Evolutionary conservation across 2,797 vertebrate genomes (phyloP).

Genomic region (Poecile montanus): DNA sequence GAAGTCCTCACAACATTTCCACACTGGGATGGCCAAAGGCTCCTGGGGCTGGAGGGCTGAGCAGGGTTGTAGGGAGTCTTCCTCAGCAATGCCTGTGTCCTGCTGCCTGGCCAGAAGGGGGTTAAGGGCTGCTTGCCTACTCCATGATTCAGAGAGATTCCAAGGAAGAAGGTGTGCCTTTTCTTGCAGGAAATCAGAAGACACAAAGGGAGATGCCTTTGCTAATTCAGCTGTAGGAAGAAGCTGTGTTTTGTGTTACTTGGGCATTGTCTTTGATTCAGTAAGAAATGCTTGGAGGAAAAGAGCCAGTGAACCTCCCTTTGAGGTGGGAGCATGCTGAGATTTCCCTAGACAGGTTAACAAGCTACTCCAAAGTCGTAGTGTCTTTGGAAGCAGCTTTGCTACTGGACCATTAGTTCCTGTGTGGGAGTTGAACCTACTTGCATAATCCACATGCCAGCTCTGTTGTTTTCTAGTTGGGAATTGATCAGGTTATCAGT

Average conservation of each 20-base stretch:
- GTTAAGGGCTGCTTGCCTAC: not conserved
- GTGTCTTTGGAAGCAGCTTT: not conserved
- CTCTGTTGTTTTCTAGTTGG: not conserved
- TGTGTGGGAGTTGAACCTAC: not conserved
- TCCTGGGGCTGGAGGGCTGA: not conserved
- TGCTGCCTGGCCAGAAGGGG: not conserved
- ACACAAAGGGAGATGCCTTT: not conserved
- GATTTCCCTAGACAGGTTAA: not conserved
- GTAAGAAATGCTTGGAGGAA: not conserved
- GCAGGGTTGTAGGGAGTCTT: not conserved
- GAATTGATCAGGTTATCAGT: not conserved
- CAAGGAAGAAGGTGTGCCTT: constrained; percentile 13
- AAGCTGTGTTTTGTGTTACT: not conserved
- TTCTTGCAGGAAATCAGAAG: constrained; percentile 22
- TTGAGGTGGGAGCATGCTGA: fast-evolving
- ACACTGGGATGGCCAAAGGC: not conserved
- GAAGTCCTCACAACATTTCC: not conserved
- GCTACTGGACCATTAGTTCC: not conserved
- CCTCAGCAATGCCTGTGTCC: not conserved
- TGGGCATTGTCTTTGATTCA: not conserved
- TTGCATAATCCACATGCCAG: not conserved
- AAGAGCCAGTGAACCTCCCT: not conserved
- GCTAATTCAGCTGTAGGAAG: not conserved
- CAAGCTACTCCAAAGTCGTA: not conserved
- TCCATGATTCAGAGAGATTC: not conserved